phyloP scores from a whole-genome alignment of 2,888 invertebrate genomes.

The Deroplatys truncata region DNA sequence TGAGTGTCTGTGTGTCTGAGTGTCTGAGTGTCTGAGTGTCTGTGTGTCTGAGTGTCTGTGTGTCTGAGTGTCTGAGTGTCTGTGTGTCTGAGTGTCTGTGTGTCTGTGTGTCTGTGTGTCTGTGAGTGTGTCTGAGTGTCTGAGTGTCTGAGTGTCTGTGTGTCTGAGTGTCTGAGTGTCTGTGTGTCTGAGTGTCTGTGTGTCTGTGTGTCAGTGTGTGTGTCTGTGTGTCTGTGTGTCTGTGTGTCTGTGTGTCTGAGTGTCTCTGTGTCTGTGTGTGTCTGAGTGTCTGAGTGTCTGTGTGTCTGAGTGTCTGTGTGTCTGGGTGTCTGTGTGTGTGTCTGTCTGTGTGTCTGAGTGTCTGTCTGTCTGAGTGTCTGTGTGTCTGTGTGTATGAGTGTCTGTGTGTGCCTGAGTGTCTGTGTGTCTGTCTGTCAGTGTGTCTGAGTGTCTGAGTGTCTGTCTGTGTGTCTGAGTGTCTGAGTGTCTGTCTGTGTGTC shows the following conservation, averaged over 20 bases:
- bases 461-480: background rate
- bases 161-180: no score
- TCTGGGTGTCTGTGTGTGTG: no score
- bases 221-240: background rate
- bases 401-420: background rate
- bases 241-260: background rate
- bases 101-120: no score
- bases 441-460: background rate
- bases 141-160: no score
- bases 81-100: background rate
- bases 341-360: background rate
- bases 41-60: background rate
- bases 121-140: no score
- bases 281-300: background rate
- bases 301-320: background rate
- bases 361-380: background rate
- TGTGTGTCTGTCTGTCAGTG: background rate
- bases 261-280: background rate
- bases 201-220: background rate
- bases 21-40: background rate
- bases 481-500: background rate
- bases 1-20: background rate
- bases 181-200: no score
- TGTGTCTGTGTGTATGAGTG: no score
- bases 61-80: background rate